phyloP scores from a whole-genome alignment of 1,140 invertebrate species.

The Solenopsis fugax region DNA sequence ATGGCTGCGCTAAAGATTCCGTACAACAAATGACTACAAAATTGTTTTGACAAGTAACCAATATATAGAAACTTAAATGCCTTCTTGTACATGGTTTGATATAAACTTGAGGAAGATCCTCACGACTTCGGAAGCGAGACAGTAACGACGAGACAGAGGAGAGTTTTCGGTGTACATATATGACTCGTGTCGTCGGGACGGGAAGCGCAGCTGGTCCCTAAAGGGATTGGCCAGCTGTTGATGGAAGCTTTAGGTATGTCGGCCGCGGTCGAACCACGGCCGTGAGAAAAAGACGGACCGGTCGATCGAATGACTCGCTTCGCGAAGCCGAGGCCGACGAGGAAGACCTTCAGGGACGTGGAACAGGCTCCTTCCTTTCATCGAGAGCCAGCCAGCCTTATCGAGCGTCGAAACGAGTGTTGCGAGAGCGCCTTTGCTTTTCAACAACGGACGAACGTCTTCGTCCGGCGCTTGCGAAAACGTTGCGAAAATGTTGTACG shows the following conservation, averaged over 20 bases:
- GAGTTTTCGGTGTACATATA: slow-evolving; percentile 59
- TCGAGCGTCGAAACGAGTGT: slow-evolving; percentile 60
- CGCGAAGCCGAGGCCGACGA: slow-evolving; percentile 72
- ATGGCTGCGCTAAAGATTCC: not conserved
- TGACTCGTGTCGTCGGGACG: slow-evolving; percentile 72
- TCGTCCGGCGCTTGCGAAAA: slow-evolving; percentile 56
- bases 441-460: slow-evolving; percentile 44
- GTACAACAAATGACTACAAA: not conserved
- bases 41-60: not conserved
- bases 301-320: slow-evolving; percentile 66
- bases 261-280: slow-evolving; percentile 71
- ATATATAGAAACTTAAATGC: not conserved
- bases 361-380: slow-evolving; percentile 75
- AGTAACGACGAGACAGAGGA: slow-evolving; percentile 10
- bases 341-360: slow-evolving; percentile 74
- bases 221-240: slow-evolving; percentile 83
- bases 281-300: slow-evolving; percentile 80
- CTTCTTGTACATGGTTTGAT: slow-evolving; percentile 25
- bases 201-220: slow-evolving; percentile 79
- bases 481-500: slow-evolving; percentile 59
- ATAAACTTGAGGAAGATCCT: not conserved
- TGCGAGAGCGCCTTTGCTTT: slow-evolving; percentile 39
- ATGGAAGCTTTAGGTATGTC: slow-evolving; percentile 81
- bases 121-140: not conserved
- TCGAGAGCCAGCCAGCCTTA: slow-evolving; percentile 64